Percentiles rank a stretch among this genome's conserved stretches.
These are phyloP conservation scores for Eumacrocentrus americanus DNA, from an alignment of 2,888 invertebrate genomes.

Conservation along the genomic window DNA sequence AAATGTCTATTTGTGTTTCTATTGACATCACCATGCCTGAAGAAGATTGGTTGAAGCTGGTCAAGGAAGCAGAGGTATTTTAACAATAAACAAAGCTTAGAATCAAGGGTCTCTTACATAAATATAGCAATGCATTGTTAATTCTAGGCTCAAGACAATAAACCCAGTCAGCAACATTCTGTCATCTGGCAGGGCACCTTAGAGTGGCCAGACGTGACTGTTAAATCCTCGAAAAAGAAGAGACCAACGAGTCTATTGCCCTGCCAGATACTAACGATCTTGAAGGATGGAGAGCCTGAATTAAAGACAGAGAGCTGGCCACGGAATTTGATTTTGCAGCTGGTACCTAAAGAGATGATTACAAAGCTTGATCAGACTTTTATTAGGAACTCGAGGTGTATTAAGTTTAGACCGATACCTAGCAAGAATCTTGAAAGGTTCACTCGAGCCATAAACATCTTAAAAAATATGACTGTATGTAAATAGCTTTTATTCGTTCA, in stretches of 20 bases:
- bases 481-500: conserved; percentile 57
- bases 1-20: too few species aligned
- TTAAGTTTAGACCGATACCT: conserved; percentile 84
- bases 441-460: conserved; percentile 92
- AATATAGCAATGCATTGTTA: too few species aligned
- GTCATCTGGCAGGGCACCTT: conserved; percentile 82
- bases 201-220: conserved; percentile 93
- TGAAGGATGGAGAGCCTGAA: conserved; percentile 87
- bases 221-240: conserved; percentile 75
- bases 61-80: too few species aligned
- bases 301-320: conserved; percentile 95
- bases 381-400: conserved; percentile 90
- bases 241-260: conserved; percentile 77
- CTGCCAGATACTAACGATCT: conserved; percentile 75
- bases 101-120: too few species aligned
- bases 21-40: too few species aligned
- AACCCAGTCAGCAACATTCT: conserved; percentile 60
- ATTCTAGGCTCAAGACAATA: conserved; percentile 7
- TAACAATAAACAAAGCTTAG: too few species aligned
- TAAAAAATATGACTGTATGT: conserved; percentile 89
- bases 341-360: conserved; percentile 91
- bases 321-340: conserved; percentile 87
- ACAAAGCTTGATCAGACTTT: conserved; percentile 88
- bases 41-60: too few species aligned
- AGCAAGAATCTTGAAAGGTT: conserved; percentile 87